These are phyloP conservation scores for Eulemur albifrons DNA, from an alignment of 2,797 vertebrate species.

Conservation along the genomic window DNA sequence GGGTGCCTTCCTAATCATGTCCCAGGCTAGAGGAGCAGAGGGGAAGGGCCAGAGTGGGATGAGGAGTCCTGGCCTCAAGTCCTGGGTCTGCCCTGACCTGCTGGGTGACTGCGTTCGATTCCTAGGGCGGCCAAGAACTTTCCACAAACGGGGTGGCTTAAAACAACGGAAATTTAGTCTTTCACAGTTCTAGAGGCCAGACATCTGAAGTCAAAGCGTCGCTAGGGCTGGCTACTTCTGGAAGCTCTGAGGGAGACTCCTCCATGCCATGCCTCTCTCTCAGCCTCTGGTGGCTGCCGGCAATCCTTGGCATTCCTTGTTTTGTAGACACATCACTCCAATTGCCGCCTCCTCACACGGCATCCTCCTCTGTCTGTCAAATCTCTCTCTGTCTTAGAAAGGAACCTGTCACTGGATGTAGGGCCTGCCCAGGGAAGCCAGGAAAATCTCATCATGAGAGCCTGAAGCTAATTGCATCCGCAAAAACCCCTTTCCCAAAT, in stretches of 20 bases:
- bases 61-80: not conserved
- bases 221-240: not conserved
- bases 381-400: not conserved
- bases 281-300: not conserved
- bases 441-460: not conserved
- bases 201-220: not conserved
- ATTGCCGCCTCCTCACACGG: not conserved
- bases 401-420: not conserved
- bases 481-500: not conserved
- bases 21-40: not conserved
- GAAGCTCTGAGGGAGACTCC: not conserved
- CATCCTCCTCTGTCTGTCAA: not conserved
- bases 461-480: not conserved
- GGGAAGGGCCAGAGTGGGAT: not conserved
- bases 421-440: not conserved
- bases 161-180: not conserved
- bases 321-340: not conserved
- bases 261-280: not conserved
- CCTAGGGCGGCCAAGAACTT: no score
- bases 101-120: not conserved
- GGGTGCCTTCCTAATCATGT: not conserved
- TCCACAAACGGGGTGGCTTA: not conserved
- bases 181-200: not conserved
- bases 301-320: not conserved
- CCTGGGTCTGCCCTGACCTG: not conserved